These are phyloP conservation scores for Dendrolimus punctatus DNA, from an alignment of 1,140 invertebrate genomes.

Conservation along the genomic window DNA sequence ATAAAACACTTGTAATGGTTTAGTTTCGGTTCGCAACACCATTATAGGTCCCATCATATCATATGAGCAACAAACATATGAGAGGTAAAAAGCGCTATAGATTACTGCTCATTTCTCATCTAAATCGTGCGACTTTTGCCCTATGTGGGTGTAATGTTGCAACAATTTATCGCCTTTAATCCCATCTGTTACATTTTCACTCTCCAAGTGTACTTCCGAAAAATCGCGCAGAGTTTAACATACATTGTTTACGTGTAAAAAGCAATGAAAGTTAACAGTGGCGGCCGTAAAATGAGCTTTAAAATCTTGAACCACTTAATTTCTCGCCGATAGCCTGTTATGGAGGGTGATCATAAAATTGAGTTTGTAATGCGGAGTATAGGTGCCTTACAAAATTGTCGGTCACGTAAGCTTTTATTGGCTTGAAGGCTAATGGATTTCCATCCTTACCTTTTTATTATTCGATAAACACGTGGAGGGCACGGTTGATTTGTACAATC, in stretches of 20 bases:
- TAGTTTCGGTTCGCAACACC: no score
- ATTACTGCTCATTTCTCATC: slow-evolving; percentile 47
- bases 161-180: slow-evolving; percentile 52
- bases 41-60: background rate
- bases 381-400: slow-evolving; percentile 11
- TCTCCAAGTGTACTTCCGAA: slow-evolving; percentile 23
- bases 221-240: slow-evolving; percentile 16
- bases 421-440: slow-evolving; percentile 22
- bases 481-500: slow-evolving; percentile 27
- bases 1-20: no score
- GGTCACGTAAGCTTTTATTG: slow-evolving; percentile 23
- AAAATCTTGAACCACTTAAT: slow-evolving; percentile 41
- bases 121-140: slow-evolving; percentile 48
- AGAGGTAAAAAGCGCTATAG: slow-evolving; percentile 33
- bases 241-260: slow-evolving; percentile 41
- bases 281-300: slow-evolving; percentile 27
- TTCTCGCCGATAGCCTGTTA: slow-evolving; percentile 23
- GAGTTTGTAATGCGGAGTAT: slow-evolving; percentile 15
- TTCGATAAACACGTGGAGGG: slow-evolving; percentile 23
- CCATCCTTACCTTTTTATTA: slow-evolving; percentile 18
- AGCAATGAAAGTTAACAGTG: slow-evolving; percentile 39
- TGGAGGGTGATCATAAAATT: slow-evolving; percentile 27
- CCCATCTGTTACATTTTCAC: slow-evolving; percentile 25
- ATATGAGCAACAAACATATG: slow-evolving; percentile 13
- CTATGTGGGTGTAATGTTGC: slow-evolving; percentile 42